These are phyloP conservation scores for Marcusenius ussheri DNA, from an alignment of 2,113 vertebrate species.

Conservation along the genomic window DNA sequence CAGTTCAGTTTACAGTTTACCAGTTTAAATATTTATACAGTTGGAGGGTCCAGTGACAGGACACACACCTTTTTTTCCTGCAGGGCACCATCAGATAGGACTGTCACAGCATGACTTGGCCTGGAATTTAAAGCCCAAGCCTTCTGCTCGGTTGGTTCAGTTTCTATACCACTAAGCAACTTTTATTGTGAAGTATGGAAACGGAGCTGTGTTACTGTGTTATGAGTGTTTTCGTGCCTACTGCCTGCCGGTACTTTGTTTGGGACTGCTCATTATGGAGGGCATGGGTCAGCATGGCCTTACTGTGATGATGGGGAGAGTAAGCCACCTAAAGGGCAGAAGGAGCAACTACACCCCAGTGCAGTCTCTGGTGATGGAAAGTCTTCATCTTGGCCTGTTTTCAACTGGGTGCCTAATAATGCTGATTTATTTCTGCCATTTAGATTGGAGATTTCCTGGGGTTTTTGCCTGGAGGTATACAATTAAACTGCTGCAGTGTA, in stretches of 20 bases:
- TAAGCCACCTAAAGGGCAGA: background rate
- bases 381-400: constrained; percentile 21
- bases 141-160: background rate
- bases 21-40: constrained; percentile 4
- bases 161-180: background rate
- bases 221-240: background rate
- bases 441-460: constrained; percentile 54
- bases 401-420: constrained; percentile 46
- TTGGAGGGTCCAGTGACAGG: background rate
- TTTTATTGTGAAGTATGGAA: background rate
- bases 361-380: background rate
- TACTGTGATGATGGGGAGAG: background rate
- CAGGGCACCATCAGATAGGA: background rate
- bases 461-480: constrained; percentile 42
- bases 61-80: background rate
- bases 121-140: background rate
- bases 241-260: background rate
- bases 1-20: background rate
- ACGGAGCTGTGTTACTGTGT: background rate
- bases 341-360: background rate
- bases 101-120: background rate
- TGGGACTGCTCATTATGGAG: background rate
- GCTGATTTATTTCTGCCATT: constrained; percentile 51
- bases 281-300: background rate
- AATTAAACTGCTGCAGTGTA: constrained; percentile 41